A percentile compares a stretch with the other conserved stretches of the same genome.
These are phyloP conservation scores for Euwallacea fornicatus DNA, from an alignment of 1,140 invertebrate species.

Conservation along the genomic window DNA sequence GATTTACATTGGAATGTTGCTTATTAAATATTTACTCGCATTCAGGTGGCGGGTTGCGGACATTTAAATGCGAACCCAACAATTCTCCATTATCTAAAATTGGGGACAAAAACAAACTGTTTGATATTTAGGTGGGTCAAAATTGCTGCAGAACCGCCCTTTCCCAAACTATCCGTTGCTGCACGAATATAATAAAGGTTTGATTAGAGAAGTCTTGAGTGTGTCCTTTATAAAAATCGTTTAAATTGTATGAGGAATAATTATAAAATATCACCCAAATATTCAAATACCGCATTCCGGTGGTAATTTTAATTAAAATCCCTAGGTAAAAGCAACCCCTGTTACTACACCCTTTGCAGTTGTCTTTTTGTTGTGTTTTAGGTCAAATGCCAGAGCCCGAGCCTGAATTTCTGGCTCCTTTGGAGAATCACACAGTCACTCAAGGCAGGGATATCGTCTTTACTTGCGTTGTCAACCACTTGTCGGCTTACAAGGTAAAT, in stretches of 20 bases:
- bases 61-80: conserved; percentile 32
- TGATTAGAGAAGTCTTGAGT: not conserved
- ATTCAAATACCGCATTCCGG: conserved; percentile 15
- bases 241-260: not conserved
- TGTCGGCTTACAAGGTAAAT: conserved; percentile 79
- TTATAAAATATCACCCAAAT: conserved; percentile 18
- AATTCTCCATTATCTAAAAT: conserved; percentile 37
- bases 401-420: conserved; percentile 79
- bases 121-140: conserved; percentile 26
- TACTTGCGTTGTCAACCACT: conserved; percentile 86
- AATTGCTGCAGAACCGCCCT: conserved; percentile 22
- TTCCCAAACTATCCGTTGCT: conserved; percentile 1
- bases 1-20: conserved; percentile 53
- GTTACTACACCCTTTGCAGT: conserved; percentile 42
- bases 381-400: conserved; percentile 56
- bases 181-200: conserved; percentile 15
- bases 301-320: conserved; percentile 37
- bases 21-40: conserved; percentile 51
- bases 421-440: conserved; percentile 85
- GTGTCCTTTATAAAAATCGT: too few species aligned
- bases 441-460: conserved; percentile 85
- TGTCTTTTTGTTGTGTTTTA: conserved; percentile 51
- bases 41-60: conserved; percentile 36
- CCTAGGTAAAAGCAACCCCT: conserved; percentile 30
- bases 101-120: conserved; percentile 32